A percentile compares a stretch with the other conserved stretches of the same genome.
These are phyloP conservation scores for Acrossocheilus fasciatus DNA, from an alignment of 2,797 vertebrate genomes.

Conservation along the genomic window DNA sequence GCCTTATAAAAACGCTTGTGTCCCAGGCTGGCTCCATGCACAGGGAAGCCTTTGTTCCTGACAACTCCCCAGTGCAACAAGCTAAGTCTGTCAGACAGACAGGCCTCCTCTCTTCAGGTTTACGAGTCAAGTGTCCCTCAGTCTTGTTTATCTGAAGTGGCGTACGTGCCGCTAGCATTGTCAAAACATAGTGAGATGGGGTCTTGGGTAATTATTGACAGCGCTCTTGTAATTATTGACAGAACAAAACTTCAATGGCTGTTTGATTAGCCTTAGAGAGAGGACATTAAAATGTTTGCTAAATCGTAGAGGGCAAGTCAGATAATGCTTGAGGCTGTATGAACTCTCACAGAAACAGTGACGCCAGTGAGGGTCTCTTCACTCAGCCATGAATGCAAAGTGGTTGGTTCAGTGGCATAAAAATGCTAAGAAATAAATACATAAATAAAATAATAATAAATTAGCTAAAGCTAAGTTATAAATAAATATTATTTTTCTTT, in stretches of 20 bases:
- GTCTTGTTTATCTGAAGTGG: constrained; percentile 37
- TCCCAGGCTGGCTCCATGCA: constrained; percentile 28
- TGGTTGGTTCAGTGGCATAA: not conserved
- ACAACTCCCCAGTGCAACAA: constrained; percentile 33
- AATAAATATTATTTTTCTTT: no score
- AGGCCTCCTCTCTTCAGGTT: constrained; percentile 24
- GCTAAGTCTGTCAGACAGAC: constrained; percentile 15
- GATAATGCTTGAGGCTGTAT: constrained; percentile 1
- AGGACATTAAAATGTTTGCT: constrained; percentile 23
- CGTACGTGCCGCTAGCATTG: not conserved
- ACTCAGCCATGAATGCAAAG: not conserved
- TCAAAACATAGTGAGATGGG: constrained; percentile 15
- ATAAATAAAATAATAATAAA: not conserved
- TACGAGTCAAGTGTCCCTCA: constrained; percentile 31
- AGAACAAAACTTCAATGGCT: constrained; percentile 17
- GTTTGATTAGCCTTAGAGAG: constrained; percentile 7
- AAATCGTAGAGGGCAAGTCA: not conserved
- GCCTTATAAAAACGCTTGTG: constrained; percentile 37
- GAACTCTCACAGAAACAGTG: not conserved
- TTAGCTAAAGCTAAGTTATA: no score
- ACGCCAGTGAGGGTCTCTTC: not conserved
- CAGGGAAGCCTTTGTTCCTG: constrained; percentile 35
- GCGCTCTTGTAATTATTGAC: constrained; percentile 33
- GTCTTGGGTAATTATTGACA: constrained; percentile 13
- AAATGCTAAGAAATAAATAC: not conserved